Evolutionary conservation across 2,888 invertebrate species (phyloP), one percentile per base, ranked within the genome.

Genomic region (Masnerella sp.): DNA sequence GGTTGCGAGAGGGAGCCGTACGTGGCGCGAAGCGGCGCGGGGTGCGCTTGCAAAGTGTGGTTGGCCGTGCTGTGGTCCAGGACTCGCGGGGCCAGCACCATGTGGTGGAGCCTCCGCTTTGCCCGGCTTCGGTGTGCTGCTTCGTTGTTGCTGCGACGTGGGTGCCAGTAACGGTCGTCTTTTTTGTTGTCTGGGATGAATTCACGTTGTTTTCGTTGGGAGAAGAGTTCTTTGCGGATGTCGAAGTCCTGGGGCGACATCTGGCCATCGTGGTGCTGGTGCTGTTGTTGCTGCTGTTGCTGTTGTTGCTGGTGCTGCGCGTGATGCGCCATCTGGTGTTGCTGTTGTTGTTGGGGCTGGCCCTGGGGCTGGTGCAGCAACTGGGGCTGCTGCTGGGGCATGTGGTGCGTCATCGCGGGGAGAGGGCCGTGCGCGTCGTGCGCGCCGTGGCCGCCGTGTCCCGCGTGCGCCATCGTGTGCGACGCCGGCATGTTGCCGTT

Each of bases 131-230:
- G 90, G 86, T 98, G 97, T 64, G 98, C 98, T 0, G 98, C 98
- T 88, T 98, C 98, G 88, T 99, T 99, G 89, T 99, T 98, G 69
- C 98, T 92, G 75, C 98, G 91, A 64, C 99, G 91, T 64, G 98
- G 92, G 88, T 98, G 97, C 99, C 99, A 98, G 88, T 98, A 98
- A 83, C 95, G 96, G 82, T 97, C 96, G 84, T 98, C 98, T 87
- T 98, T 98, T 87, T 97, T 97, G 88, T 92, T 95, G 86, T 98
- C 98, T 0, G 98, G 98, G 75, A 97, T 98, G 88, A 98, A 98
- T 87, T 98, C 97, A 9, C 98, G 91, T 85, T 97, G 97, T 85
- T 98, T 98, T 81, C 97, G 92, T 83, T 95, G 95, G 0, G 95
- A 94, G 88, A 96, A 95, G 82, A 95, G 90, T 78, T 96, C 96